Evolutionary conservation across 2,113 vertebrate genomes (phyloP).

Genomic region (Prunella fulvescens): DNA sequence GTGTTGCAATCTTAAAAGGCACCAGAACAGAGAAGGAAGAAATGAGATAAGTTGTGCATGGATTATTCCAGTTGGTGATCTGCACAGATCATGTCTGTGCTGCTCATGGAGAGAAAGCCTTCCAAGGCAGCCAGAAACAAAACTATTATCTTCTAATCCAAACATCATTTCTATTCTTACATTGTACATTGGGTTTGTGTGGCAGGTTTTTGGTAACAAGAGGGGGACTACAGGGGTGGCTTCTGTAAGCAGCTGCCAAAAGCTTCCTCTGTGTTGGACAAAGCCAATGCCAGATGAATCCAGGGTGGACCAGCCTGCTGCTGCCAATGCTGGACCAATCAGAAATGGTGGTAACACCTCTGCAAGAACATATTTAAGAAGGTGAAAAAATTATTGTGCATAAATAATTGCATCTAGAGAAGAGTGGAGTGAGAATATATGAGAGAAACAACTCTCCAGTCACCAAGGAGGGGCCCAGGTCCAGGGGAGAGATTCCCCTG

Average conservation of each 20-base stretch:
- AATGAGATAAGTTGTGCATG: not conserved
- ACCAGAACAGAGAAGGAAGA: not conserved
- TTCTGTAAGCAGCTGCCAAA: not conserved
- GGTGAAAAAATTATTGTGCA: not conserved
- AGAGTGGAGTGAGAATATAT: not conserved
- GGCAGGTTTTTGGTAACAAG: not conserved
- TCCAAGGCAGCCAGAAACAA: not conserved
- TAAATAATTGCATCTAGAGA: not conserved
- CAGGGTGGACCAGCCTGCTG: not conserved
- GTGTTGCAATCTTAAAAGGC: not conserved
- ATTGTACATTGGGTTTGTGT: not conserved
- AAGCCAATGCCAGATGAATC: not conserved
- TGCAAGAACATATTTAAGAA: not conserved
- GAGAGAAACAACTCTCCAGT: not conserved
- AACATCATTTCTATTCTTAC: not conserved
- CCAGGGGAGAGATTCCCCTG: not conserved
- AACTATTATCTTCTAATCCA: not conserved
- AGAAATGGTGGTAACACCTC: not conserved
- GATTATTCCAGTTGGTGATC: not conserved
- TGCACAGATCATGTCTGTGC: not conserved
- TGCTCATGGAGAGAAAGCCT: not conserved
- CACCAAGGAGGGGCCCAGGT: not conserved
- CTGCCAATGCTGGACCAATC: fast-evolving
- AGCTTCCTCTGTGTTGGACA: fast-evolving
- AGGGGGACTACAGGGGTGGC: not conserved